Percentiles rank a stretch among this genome's conserved stretches.
Evolutionary conservation across 1,140 invertebrate species (phyloP).

Genomic region (Leguminivora glycinivorella): DNA sequence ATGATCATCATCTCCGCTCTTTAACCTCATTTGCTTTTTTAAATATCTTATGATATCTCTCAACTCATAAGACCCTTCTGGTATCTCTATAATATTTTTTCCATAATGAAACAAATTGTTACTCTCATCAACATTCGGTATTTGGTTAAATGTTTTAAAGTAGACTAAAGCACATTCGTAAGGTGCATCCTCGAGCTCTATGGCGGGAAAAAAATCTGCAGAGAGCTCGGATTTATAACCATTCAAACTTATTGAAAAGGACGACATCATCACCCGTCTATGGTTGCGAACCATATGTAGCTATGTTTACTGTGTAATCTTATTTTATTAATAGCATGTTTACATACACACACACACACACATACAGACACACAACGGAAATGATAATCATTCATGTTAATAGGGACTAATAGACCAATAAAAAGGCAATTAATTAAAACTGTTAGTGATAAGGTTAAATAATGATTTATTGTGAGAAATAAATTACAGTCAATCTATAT

Average conservation of each 20-base stretch:
- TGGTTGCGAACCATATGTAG: no score
- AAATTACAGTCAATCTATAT: no score
- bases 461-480: no score
- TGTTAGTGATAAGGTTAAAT: no score
- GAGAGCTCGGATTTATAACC: background rate
- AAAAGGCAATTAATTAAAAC: background rate
- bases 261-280: background rate
- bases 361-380: no score
- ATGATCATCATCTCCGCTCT: background rate
- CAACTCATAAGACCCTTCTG: background rate
- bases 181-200: background rate
- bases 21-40: background rate
- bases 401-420: background rate
- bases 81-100: background rate
- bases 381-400: no score
- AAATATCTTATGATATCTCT: background rate
- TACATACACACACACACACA: no score
- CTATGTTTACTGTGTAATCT: no score
- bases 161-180: constrained; percentile 7
- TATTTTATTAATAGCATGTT: no score
- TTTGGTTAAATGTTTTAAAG: constrained; percentile 13
- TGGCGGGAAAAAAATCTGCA: background rate
- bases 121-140: constrained; percentile 10
- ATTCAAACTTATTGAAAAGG: background rate
- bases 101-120: constrained; percentile 16